Percentiles rank a stretch among this genome's conserved stretches.
Conservation (phyloP, 2,797 vertebrate species). For the Rhabdophis nuchalis region DNA sequence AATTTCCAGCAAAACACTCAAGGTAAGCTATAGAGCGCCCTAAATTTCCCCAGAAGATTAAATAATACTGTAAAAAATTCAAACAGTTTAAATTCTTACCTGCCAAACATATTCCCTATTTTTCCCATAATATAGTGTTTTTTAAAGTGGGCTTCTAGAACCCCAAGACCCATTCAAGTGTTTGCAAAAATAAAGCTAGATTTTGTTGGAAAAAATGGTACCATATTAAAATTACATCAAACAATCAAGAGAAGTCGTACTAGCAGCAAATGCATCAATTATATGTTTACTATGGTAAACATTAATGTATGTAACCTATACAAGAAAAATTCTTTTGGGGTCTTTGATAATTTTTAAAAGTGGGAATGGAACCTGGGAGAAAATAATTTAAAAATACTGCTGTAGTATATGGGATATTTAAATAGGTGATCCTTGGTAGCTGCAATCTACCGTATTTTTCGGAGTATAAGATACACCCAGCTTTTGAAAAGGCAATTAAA, state of each 20-base stretch:
- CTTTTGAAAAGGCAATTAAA: too few species aligned
- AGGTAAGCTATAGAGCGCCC: slow-evolving; percentile 66
- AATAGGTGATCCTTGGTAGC: not conserved
- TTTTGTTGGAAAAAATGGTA: not conserved
- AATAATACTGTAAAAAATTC: not conserved
- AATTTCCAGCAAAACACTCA: slow-evolving; percentile 87
- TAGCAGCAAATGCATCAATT: not conserved
- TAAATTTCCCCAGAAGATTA: not conserved
- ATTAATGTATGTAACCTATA: not conserved
- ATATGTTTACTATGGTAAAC: not conserved
- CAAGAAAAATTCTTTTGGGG: not conserved
- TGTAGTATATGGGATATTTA: not conserved
- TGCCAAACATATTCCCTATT: not conserved
- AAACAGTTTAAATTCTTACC: not conserved
- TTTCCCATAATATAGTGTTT: not conserved
- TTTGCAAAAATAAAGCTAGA: not conserved
- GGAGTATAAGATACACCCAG: too few species aligned
- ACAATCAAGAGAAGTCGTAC: not conserved
- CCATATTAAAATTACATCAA: not conserved
- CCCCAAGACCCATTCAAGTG: not conserved
- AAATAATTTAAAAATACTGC: not conserved
- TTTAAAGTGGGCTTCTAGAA: not conserved
- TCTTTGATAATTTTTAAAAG: not conserved
- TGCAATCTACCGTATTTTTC: too few species aligned
- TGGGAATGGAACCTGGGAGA: not conserved